These are phyloP conservation scores for Coendou prehensilis DNA, from an alignment of 2,797 vertebrate genomes.

Conservation along the genomic window DNA sequence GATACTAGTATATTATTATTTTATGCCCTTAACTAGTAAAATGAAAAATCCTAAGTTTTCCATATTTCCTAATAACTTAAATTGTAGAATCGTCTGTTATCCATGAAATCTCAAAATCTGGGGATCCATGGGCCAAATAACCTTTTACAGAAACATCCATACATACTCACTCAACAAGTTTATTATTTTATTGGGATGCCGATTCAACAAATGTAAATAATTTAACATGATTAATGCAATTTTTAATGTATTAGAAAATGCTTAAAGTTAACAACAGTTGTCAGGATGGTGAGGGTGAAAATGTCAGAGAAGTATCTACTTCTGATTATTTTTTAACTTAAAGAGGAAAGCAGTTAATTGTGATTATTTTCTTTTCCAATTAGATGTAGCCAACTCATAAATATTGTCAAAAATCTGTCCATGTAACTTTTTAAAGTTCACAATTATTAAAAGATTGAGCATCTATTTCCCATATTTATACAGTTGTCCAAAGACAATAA, in stretches of 20 bases:
- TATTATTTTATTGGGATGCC: background rate
- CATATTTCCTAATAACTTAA: background rate
- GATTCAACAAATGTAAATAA: conserved; percentile 2
- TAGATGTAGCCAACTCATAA: conserved; percentile 18
- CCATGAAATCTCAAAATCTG: background rate
- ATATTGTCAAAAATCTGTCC: conserved; percentile 28
- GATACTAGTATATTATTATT: background rate
- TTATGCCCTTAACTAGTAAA: background rate
- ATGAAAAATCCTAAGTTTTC: background rate
- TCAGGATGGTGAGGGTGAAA: background rate
- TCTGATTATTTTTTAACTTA: background rate
- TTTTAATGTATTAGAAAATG: conserved; percentile 24
- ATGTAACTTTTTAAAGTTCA: background rate
- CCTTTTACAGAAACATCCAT: background rate
- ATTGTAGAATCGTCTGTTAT: conserved; percentile 6
- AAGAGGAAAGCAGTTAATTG: background rate
- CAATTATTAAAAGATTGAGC: conserved; percentile 69
- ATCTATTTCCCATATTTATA: conserved; percentile 67
- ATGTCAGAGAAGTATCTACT: background rate
- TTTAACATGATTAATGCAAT: conserved; percentile 1
- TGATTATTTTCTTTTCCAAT: conserved; percentile 23
- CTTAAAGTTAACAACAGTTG: background rate
- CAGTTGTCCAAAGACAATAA: conserved; percentile 78
- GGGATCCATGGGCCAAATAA: background rate
- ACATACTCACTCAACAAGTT: background rate